Conservation (phyloP, 2,888 invertebrate genomes). For the Silvanus unidentatus region DNA sequence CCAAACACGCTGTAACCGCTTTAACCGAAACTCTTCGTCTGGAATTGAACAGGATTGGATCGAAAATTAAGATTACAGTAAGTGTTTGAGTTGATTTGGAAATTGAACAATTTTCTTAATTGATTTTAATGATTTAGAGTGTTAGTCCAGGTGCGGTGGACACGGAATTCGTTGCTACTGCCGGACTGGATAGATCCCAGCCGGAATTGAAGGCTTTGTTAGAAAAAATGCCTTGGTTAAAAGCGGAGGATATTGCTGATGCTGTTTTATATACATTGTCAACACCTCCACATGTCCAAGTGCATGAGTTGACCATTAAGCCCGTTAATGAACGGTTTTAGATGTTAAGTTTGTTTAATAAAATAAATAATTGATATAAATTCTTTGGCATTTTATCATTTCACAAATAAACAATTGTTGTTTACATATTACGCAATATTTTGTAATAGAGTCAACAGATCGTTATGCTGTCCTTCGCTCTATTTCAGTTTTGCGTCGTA, state of each 20-base stretch:
- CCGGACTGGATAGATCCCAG: neutral
- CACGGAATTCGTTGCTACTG: neutral
- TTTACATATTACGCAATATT: too few species aligned
- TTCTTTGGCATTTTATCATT: too few species aligned
- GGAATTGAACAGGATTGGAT: neutral
- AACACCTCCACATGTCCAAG: conserved; percentile 1
- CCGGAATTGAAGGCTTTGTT: neutral
- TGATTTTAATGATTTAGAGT: neutral
- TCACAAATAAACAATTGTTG: too few species aligned
- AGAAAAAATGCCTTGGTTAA: neutral
- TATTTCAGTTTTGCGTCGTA: too few species aligned
- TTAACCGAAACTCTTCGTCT: neutral
- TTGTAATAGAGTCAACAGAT: too few species aligned
- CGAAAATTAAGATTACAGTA: neutral
- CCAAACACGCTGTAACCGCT: neutral
- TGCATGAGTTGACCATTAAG: neutral
- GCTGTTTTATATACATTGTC: neutral
- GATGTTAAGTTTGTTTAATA: too few species aligned
- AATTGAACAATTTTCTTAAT: neutral
- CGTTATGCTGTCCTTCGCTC: too few species aligned
- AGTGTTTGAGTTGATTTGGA: too few species aligned
- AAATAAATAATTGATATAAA: too few species aligned
- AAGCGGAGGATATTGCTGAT: neutral
- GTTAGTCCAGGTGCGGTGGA: neutral
- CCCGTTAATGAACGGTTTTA: too few species aligned